Conservation (phyloP, 1,140 invertebrate genomes). For the Pachypsylla venusta region DNA sequence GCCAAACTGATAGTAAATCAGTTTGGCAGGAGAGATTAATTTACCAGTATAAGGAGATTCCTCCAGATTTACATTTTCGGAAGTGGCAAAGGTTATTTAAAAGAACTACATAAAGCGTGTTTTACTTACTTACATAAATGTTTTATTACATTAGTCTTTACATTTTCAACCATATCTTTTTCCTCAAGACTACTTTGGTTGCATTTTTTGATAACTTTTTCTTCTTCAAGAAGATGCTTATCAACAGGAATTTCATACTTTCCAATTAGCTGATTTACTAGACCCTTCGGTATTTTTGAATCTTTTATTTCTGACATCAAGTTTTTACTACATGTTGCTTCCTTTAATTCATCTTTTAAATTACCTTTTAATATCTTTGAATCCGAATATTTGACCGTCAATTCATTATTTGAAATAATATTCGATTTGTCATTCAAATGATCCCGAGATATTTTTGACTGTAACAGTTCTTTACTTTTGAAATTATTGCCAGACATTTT, state of each 20-base stretch:
- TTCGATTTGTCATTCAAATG: neutral
- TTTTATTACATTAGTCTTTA: neutral
- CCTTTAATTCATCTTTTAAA: neutral
- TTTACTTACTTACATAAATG: slow-evolving; percentile 5
- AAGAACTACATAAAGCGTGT: no score
- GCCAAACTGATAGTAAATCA: no score
- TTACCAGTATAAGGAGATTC: no score
- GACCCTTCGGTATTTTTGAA: neutral
- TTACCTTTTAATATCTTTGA: neutral
- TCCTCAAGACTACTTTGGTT: neutral
- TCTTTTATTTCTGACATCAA: neutral
- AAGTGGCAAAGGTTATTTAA: no score
- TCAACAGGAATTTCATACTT: neutral
- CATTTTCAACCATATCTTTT: neutral
- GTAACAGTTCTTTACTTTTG: neutral
- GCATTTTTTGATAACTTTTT: neutral
- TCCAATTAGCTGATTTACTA: slow-evolving; percentile 6
- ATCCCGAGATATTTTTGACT: neutral
- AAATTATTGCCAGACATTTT: no score
- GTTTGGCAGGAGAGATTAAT: no score
- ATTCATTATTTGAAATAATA: neutral
- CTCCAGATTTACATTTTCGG: no score
- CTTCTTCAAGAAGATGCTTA: neutral
- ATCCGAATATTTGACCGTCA: neutral
- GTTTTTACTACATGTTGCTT: neutral